Evolutionary conservation across 2,888 invertebrate genomes (phyloP), one percentile per base, ranked within the genome.

Genomic region (Agriotes lineatus): DNA sequence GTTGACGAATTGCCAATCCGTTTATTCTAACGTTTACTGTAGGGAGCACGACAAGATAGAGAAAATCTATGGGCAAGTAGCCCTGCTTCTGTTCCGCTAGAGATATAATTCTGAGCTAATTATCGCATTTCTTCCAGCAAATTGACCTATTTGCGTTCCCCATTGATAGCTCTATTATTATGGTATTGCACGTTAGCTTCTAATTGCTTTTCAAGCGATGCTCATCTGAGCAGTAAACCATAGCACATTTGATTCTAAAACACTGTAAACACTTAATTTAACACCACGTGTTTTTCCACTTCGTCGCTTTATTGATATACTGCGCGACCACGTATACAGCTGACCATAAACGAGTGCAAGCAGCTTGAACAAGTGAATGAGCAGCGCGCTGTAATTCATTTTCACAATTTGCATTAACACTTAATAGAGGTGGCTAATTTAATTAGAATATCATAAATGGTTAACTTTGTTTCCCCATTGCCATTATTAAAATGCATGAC

Each of bases 181-280:
- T 64, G 48, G 57, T 25, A 64, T 64, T 64, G 57, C 64, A 57
- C 33, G 33, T 64, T 56, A 56, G 39, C 56, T 64, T 45, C 45
- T 63, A 63, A 63, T 63, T 63, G 54, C 63, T 42, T 54, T 56
- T 61, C 48, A 58, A 42, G 52, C 50, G 58, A 37, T 67, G 50
- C 50, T 62, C 62, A 67, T 58, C 62, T 62, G 52, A 57, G 67
- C 67, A 62, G 48, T 67, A 67, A 67, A 62, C 57, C 62, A 56
- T 67, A 50, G 50, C 44, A 67, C 57, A 62, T 67, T 67, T 62
- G 48, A 58, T 67, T 61, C 45, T 54, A 61, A 54, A 67, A 61
- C 66, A 59, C 48, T 12, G 50, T 66, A 66, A 59, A 66, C 59
- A 66, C 59, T 58, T 65, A 58, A 66, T 59, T 66, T 66, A 65